Evolutionary conservation across 2,797 vertebrate species (phyloP).

Genomic region (Pseudochromis fuscus): DNA sequence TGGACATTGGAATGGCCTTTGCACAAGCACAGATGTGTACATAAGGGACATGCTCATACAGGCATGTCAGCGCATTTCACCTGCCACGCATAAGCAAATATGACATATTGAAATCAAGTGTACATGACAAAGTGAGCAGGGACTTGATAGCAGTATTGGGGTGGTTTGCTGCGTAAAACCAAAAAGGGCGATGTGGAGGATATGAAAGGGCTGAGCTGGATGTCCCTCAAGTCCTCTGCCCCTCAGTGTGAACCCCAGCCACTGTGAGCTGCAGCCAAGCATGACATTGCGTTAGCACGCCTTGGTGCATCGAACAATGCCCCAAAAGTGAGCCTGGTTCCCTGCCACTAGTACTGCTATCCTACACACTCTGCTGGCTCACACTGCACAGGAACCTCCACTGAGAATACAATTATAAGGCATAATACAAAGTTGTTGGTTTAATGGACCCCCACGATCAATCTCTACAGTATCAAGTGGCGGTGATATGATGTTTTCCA

Average conservation of each 20-base stretch:
- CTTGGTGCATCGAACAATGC: constrained; percentile 79
- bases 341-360: constrained; percentile 54
- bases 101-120: constrained; percentile 51
- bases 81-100: constrained; percentile 19
- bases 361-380: constrained; percentile 24
- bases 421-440: constrained; percentile 18
- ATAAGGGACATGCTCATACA: constrained; percentile 16
- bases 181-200: constrained; percentile 39
- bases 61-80: constrained; percentile 30
- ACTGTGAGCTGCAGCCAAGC: constrained; percentile 76
- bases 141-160: constrained; percentile 2
- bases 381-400: constrained; percentile 10
- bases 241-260: constrained; percentile 73
- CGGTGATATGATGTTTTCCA: background rate
- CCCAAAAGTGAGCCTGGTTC: constrained; percentile 74
- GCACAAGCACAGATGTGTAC: constrained; percentile 21
- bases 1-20: constrained; percentile 43
- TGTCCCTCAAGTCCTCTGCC: constrained; percentile 72
- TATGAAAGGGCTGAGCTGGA: constrained; percentile 59
- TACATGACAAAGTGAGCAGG: constrained; percentile 25
- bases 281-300: constrained; percentile 81
- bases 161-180: constrained; percentile 46
- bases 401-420: constrained; percentile 38
- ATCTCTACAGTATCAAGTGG: constrained; percentile 7
- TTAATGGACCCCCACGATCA: constrained; percentile 17